A percentile compares a stretch with the other conserved stretches of the same genome.
Evolutionary conservation across 2,113 vertebrate genomes (phyloP).

Genomic region (Hydropotes inermis): DNA sequence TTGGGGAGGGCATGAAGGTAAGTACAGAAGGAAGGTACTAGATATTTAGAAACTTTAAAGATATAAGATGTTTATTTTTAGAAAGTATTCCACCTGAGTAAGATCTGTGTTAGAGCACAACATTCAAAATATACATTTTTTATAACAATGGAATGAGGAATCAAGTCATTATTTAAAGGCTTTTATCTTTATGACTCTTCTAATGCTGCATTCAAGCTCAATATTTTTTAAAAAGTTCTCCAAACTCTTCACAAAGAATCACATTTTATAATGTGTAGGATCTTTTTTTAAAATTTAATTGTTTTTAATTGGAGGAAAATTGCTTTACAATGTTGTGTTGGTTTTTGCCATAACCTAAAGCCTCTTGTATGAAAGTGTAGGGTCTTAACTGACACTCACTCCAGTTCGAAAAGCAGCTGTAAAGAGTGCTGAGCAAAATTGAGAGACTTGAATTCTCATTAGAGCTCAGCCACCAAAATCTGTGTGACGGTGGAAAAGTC

Average conservation of each 20-base stretch:
- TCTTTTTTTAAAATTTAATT: neutral
- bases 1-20: accelerated
- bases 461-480: neutral
- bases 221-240: neutral
- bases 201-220: neutral
- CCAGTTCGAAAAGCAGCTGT: neutral
- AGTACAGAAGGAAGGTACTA: neutral
- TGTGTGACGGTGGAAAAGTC: neutral
- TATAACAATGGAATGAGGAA: neutral
- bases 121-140: neutral
- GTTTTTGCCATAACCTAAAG: neutral
- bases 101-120: neutral
- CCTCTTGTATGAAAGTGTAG: neutral
- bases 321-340: neutral
- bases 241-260: neutral
- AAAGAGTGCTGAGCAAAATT: neutral
- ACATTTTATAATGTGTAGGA: neutral
- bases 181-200: neutral
- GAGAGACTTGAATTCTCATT: neutral
- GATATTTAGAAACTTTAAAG: neutral
- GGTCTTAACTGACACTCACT: neutral
- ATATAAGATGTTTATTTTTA: neutral
- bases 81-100: neutral
- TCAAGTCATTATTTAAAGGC: neutral
- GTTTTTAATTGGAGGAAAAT: neutral